Evolutionary conservation across 2,888 invertebrate species (phyloP).

Genomic region (Apamea epomidion): DNA sequence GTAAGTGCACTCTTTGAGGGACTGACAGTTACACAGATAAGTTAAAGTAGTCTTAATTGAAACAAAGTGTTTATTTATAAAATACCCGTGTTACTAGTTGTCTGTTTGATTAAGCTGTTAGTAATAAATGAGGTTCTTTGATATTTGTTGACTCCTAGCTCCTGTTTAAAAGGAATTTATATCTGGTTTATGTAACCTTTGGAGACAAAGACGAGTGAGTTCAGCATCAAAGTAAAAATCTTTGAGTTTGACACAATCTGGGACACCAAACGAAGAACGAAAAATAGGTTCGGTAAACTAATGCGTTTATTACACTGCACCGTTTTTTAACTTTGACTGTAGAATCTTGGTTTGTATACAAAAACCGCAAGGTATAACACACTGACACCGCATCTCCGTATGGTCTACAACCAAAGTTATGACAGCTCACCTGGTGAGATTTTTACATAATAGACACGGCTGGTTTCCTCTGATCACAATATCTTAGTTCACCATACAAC

Average conservation of each 20-base stretch:
- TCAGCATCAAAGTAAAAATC: neutral
- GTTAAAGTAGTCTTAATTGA: slow-evolving; percentile 57
- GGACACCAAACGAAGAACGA: neutral
- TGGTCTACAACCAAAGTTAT: neutral
- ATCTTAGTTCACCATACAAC: neutral
- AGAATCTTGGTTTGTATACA: neutral
- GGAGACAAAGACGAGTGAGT: neutral
- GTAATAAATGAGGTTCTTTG: slow-evolving; percentile 13
- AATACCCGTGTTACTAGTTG: slow-evolving; percentile 9
- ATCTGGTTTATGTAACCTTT: neutral
- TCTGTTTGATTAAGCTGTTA: neutral
- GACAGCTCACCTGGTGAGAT: neutral
- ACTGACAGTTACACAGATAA: slow-evolving; percentile 42
- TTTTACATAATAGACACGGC: neutral
- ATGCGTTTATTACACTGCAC: neutral
- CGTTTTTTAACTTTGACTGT: neutral
- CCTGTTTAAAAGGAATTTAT: neutral
- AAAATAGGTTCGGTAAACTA: neutral
- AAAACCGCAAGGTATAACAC: no score
- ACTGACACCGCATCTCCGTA: neutral
- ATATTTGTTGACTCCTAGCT: neutral
- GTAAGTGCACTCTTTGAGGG: slow-evolving; percentile 15
- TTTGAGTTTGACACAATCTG: no score
- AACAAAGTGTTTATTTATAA: slow-evolving; percentile 43
- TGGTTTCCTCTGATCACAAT: neutral